These are phyloP conservation scores for Glaucopsyche alexis DNA, from an alignment of 2,888 invertebrate species.

Conservation along the genomic window DNA sequence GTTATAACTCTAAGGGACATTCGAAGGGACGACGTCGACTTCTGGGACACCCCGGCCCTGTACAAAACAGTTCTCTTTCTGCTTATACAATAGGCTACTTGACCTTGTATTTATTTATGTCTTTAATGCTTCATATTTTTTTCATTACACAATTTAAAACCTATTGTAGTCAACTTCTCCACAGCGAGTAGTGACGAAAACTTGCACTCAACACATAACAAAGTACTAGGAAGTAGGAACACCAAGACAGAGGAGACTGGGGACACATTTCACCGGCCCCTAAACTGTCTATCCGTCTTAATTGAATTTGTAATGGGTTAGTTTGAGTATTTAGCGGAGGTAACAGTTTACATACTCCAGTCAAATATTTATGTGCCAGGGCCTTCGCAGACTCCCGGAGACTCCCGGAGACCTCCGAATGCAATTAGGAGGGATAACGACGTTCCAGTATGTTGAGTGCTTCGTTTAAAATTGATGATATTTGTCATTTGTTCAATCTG, in stretches of 20 bases:
- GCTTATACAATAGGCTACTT: too few species aligned
- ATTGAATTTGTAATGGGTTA: constrained; percentile 78
- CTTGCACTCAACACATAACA: too few species aligned
- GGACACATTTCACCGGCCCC: constrained; percentile 42
- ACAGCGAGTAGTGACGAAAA: too few species aligned
- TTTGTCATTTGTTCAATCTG: neutral
- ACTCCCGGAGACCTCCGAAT: neutral
- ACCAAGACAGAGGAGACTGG: neutral
- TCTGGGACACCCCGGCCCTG: too few species aligned
- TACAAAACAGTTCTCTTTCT: too few species aligned
- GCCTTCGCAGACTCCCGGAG: constrained; percentile 36
- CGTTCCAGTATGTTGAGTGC: constrained; percentile 6
- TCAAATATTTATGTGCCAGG: constrained; percentile 32
- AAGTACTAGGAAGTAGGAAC: too few species aligned
- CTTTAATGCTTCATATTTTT: too few species aligned
- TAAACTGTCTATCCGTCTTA: constrained; percentile 69
- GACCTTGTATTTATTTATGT: too few species aligned
- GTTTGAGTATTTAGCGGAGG: constrained; percentile 66
- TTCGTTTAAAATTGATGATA: constrained; percentile 23
- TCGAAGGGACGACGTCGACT: too few species aligned
- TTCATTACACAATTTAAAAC: too few species aligned
- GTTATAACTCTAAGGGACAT: too few species aligned
- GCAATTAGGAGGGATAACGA: constrained; percentile 25
- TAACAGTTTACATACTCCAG: constrained; percentile 28
- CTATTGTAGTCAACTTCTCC: too few species aligned